Percentiles rank a stretch among this genome's conserved stretches.
phyloP scores from a whole-genome alignment of 2,797 vertebrate genomes.

The Sparus aurata region DNA sequence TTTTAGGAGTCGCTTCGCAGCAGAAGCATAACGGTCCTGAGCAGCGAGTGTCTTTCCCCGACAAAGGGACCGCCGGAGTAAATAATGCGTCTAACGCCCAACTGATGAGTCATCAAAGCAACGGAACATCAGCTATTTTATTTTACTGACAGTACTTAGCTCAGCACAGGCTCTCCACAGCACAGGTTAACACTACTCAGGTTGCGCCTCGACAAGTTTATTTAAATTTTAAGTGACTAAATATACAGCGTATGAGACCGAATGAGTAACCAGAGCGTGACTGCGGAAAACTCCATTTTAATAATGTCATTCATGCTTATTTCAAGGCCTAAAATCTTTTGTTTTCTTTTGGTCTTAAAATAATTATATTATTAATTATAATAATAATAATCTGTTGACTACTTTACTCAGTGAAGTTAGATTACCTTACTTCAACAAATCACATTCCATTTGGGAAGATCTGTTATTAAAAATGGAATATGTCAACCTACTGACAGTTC shows the following conservation, averaged over 20 bases:
- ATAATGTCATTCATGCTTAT: background rate
- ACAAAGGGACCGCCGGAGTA: conserved; percentile 63
- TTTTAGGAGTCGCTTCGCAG: conserved; percentile 58
- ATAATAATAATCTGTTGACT: background rate
- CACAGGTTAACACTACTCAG: conserved; percentile 51
- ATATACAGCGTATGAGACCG: conserved; percentile 18
- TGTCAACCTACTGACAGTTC: background rate
- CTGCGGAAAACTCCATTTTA: background rate
- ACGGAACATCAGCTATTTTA: conserved; percentile 56
- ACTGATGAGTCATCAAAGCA: conserved; percentile 74
- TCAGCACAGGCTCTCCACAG: conserved; percentile 47
- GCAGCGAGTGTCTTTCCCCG: conserved; percentile 36
- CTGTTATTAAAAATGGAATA: background rate
- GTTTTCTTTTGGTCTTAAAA: background rate
- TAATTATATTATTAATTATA: too few relatives aligned
- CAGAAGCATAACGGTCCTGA: conserved; percentile 63
- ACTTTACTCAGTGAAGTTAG: too few relatives aligned
- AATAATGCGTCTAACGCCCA: conserved; percentile 72
- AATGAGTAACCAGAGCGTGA: conserved; percentile 31
- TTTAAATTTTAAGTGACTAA: conserved; percentile 33
- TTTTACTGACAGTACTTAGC: conserved; percentile 65
- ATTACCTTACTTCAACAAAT: background rate
- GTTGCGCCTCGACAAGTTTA: conserved; percentile 36
- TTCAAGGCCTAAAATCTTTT: background rate
- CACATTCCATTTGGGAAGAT: background rate